phyloP scores from a whole-genome alignment of 2,113 vertebrate genomes.

The Dendropsophus ebraccatus region DNA sequence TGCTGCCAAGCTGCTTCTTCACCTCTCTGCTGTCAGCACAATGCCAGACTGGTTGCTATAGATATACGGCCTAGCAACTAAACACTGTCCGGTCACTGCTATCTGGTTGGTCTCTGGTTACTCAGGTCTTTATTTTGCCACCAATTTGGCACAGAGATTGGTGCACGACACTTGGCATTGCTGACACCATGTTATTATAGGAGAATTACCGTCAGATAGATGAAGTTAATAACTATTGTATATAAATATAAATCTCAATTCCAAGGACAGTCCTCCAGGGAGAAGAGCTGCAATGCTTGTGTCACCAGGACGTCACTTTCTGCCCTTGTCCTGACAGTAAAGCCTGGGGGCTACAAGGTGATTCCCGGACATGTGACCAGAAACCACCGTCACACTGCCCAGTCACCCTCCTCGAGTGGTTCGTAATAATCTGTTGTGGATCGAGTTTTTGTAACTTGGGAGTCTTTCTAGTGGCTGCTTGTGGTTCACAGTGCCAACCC shows the following conservation, averaged over 20 bases:
- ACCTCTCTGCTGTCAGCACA: not conserved
- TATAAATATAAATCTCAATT: too few relatives aligned
- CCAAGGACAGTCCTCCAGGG: not conserved
- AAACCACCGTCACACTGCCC: too few relatives aligned
- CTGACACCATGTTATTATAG: not conserved
- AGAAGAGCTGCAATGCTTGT: not conserved
- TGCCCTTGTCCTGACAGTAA: not conserved
- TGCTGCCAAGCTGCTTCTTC: not conserved
- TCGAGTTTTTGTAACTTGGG: too few relatives aligned
- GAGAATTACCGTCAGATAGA: not conserved
- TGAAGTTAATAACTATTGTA: too few relatives aligned
- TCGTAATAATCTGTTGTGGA: too few relatives aligned
- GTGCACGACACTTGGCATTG: not conserved
- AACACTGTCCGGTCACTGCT: not conserved
- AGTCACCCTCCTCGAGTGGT: too few relatives aligned
- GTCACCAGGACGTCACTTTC: not conserved
- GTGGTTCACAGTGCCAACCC: too few relatives aligned
- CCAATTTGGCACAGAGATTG: not conserved
- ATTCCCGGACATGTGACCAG: too few relatives aligned
- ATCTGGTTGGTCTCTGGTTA: not conserved
- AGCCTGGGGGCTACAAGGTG: too few relatives aligned
- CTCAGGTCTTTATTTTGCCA: not conserved
- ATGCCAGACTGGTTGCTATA: not conserved
- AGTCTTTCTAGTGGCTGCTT: too few relatives aligned
- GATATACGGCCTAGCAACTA: not conserved